Evolutionary conservation across 2,888 invertebrate species (phyloP).

Genomic region (Labia minor): DNA sequence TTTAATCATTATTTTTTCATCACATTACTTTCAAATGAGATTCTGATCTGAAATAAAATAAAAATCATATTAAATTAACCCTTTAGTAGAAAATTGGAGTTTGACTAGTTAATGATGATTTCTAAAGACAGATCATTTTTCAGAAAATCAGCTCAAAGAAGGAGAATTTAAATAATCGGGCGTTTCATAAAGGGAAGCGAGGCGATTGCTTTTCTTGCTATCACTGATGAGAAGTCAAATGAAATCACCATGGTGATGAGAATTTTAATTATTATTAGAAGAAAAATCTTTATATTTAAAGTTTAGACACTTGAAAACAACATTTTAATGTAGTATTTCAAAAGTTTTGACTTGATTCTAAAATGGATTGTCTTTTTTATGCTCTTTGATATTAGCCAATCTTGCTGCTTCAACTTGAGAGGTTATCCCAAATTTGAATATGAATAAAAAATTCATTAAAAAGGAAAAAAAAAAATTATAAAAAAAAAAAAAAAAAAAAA

Average conservation of each 20-base stretch:
- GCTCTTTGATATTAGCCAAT: background rate
- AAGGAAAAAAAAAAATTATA: too few species aligned
- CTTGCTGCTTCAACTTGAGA: background rate
- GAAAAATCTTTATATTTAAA: background rate
- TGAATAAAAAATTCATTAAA: background rate
- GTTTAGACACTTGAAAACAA: background rate
- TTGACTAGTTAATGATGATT: background rate
- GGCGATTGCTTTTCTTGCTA: background rate
- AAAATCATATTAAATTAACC: background rate
- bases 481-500: background rate
- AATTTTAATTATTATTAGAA: background rate
- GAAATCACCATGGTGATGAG: background rate
- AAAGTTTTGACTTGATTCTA: background rate
- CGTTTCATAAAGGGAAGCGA: background rate
- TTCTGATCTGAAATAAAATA: too few species aligned
- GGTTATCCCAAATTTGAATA: background rate
- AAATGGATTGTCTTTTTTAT: conserved; percentile 1
- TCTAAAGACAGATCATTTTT: background rate
- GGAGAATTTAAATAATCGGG: background rate
- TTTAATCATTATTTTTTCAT: too few species aligned
- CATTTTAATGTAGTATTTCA: conserved; percentile 8
- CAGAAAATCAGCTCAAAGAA: background rate
- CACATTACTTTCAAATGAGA: too few species aligned
- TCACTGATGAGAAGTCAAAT: background rate
- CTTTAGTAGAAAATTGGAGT: background rate